Evolutionary conservation across 2,888 invertebrate species (phyloP).

Genomic region (Cyaniris semiargus): DNA sequence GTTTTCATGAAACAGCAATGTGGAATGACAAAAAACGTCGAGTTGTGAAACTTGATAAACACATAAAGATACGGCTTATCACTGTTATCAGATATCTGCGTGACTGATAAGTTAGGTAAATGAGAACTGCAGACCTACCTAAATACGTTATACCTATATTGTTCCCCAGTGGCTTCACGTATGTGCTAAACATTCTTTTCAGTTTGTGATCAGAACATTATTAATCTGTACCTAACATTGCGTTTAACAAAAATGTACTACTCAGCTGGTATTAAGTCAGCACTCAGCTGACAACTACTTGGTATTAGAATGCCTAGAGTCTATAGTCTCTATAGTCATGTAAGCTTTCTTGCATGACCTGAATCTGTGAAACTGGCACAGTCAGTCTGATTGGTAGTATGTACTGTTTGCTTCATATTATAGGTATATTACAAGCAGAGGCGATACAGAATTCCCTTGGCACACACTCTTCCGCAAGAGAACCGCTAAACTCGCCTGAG

Average conservation of each 20-base stretch:
- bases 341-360: not conserved
- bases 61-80: not conserved
- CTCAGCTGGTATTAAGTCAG: too few relatives aligned
- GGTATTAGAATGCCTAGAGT: not conserved
- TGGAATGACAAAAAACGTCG: not conserved
- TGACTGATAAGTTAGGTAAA: conserved; percentile 4
- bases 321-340: not conserved
- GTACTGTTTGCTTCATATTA: not conserved
- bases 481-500: not conserved
- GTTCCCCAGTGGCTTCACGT: not conserved
- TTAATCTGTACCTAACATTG: too few relatives aligned
- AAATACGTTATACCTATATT: not conserved
- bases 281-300: too few relatives aligned
- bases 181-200: not conserved
- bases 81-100: conserved; percentile 14
- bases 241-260: too few relatives aligned
- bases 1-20: not conserved
- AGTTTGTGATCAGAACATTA: too few relatives aligned
- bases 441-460: not conserved
- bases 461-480: not conserved
- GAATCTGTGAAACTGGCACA: not conserved
- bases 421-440: not conserved
- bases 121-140: not conserved
- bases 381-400: not conserved
- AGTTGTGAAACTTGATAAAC: not conserved